phyloP scores from a whole-genome alignment of 2,888 invertebrate genomes.

The Napeogenes sylphis region DNA sequence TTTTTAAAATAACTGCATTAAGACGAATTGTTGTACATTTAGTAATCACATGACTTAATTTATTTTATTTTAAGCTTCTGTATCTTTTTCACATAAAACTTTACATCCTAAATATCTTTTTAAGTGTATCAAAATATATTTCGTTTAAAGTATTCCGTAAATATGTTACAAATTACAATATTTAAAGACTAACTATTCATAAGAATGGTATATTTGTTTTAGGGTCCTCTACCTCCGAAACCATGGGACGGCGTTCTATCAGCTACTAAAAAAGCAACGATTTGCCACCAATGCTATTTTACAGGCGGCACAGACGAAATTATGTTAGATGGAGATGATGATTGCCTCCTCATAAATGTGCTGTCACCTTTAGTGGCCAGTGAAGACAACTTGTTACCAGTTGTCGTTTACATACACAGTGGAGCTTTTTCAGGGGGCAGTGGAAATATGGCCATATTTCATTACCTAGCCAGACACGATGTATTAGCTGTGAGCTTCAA shows the following conservation, averaged over 20 bases:
- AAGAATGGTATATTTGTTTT: slow-evolving; percentile 35
- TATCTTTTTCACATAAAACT: too few relatives aligned
- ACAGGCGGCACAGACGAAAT: slow-evolving; percentile 46
- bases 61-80: too few relatives aligned
- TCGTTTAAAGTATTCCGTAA: background rate
- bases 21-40: background rate
- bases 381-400: slow-evolving; percentile 55
- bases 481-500: slow-evolving; percentile 82
- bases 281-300: slow-evolving; percentile 59
- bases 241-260: slow-evolving; percentile 49
- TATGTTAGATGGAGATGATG: slow-evolving; percentile 53
- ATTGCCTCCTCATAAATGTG: slow-evolving; percentile 57
- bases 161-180: too few relatives aligned
- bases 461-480: slow-evolving; percentile 82
- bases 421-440: slow-evolving; percentile 64
- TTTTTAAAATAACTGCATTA: slow-evolving; percentile 1
- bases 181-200: background rate
- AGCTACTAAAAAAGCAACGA: slow-evolving; percentile 42
- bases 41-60: too few relatives aligned
- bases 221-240: slow-evolving; percentile 60
- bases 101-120: background rate
- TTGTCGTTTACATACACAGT: slow-evolving; percentile 64
- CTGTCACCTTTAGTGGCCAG: slow-evolving; percentile 54
- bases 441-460: slow-evolving; percentile 63
- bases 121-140: background rate